Percentiles rank a stretch among this genome's conserved stretches.
These are phyloP conservation scores for Tiaroga cobitis DNA, from an alignment of 2,797 vertebrate genomes.

Conservation along the genomic window DNA sequence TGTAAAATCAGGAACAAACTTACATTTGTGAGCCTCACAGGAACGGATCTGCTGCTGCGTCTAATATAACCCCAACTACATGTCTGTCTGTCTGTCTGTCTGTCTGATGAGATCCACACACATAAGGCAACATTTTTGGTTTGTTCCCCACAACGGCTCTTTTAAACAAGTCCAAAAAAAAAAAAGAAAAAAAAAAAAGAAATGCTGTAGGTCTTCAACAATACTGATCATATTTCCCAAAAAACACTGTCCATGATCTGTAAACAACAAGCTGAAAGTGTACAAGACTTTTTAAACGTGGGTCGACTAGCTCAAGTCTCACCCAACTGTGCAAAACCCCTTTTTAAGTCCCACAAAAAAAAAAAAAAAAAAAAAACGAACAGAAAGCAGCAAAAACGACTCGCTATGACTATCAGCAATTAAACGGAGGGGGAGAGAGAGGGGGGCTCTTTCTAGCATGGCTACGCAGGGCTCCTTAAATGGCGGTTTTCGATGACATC, in stretches of 20 bases:
- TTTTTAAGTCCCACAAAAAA: conserved; percentile 72
- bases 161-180: conserved; percentile 77
- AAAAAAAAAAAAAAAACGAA: conserved; percentile 8
- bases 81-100: conserved; percentile 58
- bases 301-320: conserved; percentile 71
- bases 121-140: conserved; percentile 86
- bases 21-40: conserved; percentile 35
- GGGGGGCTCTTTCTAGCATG: conserved; percentile 80
- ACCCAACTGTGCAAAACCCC: conserved; percentile 84
- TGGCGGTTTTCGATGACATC: conserved; percentile 63
- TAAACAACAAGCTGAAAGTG: conserved; percentile 78
- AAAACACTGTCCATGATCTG: conserved; percentile 58
- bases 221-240: conserved; percentile 68
- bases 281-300: conserved; percentile 76
- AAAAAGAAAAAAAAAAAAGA: conserved; percentile 44
- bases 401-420: conserved; percentile 68
- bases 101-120: conserved; percentile 76
- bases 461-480: conserved; percentile 80
- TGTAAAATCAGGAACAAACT: conserved; percentile 47
- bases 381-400: conserved; percentile 62
- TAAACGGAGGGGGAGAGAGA: conserved; percentile 39
- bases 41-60: conserved; percentile 35
- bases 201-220: conserved; percentile 63
- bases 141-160: conserved; percentile 81
- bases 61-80: conserved; percentile 40